Evolutionary conservation across 1,140 invertebrate genomes (phyloP).

Genomic region (Eupristina koningsbergeri): DNA sequence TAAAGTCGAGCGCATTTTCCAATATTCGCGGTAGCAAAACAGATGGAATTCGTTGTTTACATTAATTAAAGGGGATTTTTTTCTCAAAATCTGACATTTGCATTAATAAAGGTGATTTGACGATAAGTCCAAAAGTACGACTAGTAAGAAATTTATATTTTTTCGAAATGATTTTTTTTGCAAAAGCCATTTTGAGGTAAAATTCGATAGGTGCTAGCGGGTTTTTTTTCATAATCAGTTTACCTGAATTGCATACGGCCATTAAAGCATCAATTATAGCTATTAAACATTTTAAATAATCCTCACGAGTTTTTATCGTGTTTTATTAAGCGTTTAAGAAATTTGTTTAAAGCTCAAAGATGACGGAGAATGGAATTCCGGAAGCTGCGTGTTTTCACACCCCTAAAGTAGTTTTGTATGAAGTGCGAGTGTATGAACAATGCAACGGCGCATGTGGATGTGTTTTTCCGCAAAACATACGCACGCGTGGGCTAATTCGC

Average conservation of each 20-base stretch:
- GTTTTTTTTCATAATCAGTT: neutral
- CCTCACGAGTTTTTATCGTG: neutral
- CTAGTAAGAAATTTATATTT: too few species aligned
- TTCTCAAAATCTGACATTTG: too few species aligned
- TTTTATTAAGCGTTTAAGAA: neutral
- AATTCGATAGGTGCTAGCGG: neutral
- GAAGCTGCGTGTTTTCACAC: neutral
- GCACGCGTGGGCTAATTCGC: neutral
- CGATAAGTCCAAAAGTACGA: too few species aligned
- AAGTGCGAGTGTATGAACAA: neutral
- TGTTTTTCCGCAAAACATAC: neutral
- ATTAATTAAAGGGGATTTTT: too few species aligned
- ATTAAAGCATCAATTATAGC: too few species aligned
- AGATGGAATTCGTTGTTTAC: too few species aligned
- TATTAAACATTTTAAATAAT: neutral
- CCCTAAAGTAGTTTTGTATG: neutral
- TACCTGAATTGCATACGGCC: too few species aligned
- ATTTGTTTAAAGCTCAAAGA: neutral
- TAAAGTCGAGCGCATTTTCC: neutral
- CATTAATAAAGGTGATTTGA: too few species aligned
- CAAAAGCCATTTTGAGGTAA: neutral
- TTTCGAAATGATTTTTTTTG: too few species aligned
- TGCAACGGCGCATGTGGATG: neutral
- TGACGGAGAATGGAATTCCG: neutral
- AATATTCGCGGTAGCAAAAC: too few species aligned